These are phyloP conservation scores for Phalacrocorax carbo DNA, from an alignment of 2,113 vertebrate species.

Conservation along the genomic window DNA sequence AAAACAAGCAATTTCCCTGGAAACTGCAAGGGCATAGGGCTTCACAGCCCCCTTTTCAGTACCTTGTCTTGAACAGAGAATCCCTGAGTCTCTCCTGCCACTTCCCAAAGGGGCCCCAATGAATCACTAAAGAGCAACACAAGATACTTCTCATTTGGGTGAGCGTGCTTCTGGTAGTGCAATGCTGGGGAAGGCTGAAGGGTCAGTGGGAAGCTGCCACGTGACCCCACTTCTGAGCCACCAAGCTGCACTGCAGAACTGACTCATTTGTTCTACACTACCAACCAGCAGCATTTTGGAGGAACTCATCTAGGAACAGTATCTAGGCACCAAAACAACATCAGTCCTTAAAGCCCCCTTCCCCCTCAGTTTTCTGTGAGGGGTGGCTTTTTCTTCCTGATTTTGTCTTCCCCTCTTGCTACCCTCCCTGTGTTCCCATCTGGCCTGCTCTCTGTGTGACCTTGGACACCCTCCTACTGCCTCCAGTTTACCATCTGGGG, in stretches of 20 bases:
- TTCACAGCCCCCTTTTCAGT: not conserved
- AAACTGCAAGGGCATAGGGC: not conserved
- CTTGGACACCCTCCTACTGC: not conserved
- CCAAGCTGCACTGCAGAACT: not conserved
- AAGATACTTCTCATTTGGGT: not conserved
- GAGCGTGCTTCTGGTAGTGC: not conserved
- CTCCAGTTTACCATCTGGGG: not conserved
- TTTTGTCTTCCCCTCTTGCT: not conserved
- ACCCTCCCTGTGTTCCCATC: not conserved
- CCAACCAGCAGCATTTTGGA: not conserved
- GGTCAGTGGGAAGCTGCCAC: not conserved
- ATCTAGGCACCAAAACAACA: not conserved
- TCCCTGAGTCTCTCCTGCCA: not conserved
- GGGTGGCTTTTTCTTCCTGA: not conserved
- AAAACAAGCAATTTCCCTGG: not conserved
- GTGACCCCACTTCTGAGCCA: not conserved
- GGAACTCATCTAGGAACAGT: not conserved
- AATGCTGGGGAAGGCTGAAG: not conserved
- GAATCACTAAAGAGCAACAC: not conserved
- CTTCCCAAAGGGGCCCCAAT: not conserved
- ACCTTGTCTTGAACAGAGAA: not conserved
- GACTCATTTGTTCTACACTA: not conserved
- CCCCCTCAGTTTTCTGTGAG: not conserved
- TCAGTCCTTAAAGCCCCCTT: not conserved
- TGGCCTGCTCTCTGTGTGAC: not conserved